Base-by-base conservation (phyloP, 2,797 vertebrate genomes). In the Typhlichthys eigenmanni region DNA sequence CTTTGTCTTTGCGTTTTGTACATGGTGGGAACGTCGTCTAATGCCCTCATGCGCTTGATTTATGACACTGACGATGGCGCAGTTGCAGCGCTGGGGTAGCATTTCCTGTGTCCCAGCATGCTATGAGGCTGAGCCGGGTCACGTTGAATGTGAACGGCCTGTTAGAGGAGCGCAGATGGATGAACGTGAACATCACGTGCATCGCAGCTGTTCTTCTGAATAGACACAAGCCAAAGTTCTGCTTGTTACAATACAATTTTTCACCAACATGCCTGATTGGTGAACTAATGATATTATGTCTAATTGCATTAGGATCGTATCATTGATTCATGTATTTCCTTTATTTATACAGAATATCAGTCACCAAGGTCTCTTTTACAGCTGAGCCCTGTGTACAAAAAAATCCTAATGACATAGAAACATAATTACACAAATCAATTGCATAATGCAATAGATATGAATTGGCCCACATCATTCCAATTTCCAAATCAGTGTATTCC, bases 51-150 rank as follows among this genome's bases (percentile, higher is more conserved):
- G 67, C 34, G 60, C 76, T 65, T 4, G 47, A 46, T 81, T 78
- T 70, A 79, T 72, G 65, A 67, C 43, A 32, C 62, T 32, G 52
- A 16, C 56, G 60, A 69, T 49, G 64, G 54, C 38, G 51, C 68
- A 74, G 63, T 52, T 16, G 45, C 4, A 4, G 55, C 17, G 17
- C 17, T 53, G 47, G 34, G 46, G 48, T 10, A 58, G 63, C 61
- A 6, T 73, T 79, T 78, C 59, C 69, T 74, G 75, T 48, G 58
- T 32, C 68, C 68, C 70, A 16, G 24, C 72, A 13, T 43, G 69
- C 68, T 74, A 1, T 2, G 58, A 76, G 64, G 47, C 52, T 50
- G 72, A 64, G 32, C 45, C 55, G n/a, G 60, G 45, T 68, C 57
- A 16, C 14, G 5, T 38, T 58, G 67, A 75, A 76, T 65, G 69